phyloP scores from a whole-genome alignment of 2,888 invertebrate genomes.

The Ormia ochracea region DNA sequence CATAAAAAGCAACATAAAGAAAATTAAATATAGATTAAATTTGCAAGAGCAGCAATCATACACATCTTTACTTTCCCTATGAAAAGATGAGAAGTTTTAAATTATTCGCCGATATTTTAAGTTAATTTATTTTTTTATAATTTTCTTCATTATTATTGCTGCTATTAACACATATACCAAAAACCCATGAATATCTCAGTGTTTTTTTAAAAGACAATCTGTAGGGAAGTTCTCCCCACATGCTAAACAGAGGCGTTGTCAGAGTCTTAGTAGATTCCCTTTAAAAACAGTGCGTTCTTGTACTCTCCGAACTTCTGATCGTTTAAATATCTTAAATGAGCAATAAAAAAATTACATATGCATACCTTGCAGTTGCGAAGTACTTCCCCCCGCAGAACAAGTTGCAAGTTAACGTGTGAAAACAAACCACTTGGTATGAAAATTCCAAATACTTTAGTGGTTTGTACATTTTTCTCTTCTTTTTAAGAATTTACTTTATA shows the following conservation, averaged over 20 bases:
- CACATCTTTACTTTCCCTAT: not conserved
- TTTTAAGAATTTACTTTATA: conserved; percentile 29
- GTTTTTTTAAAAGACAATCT: conserved; percentile 13
- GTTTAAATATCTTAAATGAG: too few relatives aligned
- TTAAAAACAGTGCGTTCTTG: too few relatives aligned
- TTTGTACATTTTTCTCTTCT: not conserved
- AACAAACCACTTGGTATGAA: not conserved
- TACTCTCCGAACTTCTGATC: too few relatives aligned
- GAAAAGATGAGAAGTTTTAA: conserved; percentile 32
- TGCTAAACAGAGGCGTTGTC: too few relatives aligned
- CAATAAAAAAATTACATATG: too few relatives aligned
- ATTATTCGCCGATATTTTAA: conserved; percentile 15
- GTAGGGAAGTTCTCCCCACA: too few relatives aligned
- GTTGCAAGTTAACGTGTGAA: not conserved
- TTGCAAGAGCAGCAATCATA: not conserved
- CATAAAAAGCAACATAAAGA: conserved; percentile 61
- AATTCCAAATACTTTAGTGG: conserved; percentile 31
- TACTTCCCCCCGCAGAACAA: conserved; percentile 1
- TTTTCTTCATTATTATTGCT: conserved; percentile 28
- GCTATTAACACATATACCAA: conserved; percentile 46
- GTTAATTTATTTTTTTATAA: conserved; percentile 28
- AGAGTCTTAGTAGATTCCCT: too few relatives aligned
- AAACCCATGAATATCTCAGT: conserved; percentile 29
- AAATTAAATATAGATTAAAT: conserved; percentile 7
- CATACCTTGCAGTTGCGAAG: too few relatives aligned